Evolutionary conservation across 2,797 vertebrate genomes (phyloP), one percentile per base, ranked within the genome.

Genomic region (Cyclopterus lumpus): DNA sequence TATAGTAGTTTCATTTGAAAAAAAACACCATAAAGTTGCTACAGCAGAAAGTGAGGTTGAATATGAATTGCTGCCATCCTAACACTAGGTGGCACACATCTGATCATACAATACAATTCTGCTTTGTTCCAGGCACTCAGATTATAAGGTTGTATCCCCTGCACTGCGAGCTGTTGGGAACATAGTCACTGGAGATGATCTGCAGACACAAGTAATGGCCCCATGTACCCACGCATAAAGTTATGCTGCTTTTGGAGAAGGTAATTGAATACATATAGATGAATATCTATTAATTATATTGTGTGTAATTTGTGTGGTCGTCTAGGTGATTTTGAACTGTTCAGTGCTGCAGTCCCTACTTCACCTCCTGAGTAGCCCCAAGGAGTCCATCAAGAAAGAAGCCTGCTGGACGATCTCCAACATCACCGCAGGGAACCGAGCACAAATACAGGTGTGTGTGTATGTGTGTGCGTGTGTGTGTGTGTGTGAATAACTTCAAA

Each of bases 321-420:
- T 53, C 22, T 88, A 99, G 97, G 97, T 98, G 73, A 97, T 99
- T 92, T 92, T 99, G 89, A 99, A 99, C 93, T 99, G 97, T 84
- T 97, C 97, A 77, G 97, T 96, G 0, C 95, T 99, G 91, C 97
- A 97, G 63, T 98, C 97, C 86, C 95, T 99, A 68, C 95, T 98
- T 88, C 96, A 98, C 87, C 95, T 99, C 75, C 92, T 99, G 84
- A 97, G 95, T 92, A 98, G 96, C 91, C 96, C 97, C 67, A 98
- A 99, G 88, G 97, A 99, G 80, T 99, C 97, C 61, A 97, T 99
- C 88, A 95, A 96, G 87, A 99, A 98, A 87, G 97, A 99, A 91
- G 97, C 97, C 0, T 98, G 97, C 87, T 99, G 97, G 97, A 98
- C 97, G 7, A 96, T 99, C 91, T 99, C 97, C 80, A 99, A 99